Conservation (phyloP, 1,140 invertebrate species). For the Ips typographus region DNA sequence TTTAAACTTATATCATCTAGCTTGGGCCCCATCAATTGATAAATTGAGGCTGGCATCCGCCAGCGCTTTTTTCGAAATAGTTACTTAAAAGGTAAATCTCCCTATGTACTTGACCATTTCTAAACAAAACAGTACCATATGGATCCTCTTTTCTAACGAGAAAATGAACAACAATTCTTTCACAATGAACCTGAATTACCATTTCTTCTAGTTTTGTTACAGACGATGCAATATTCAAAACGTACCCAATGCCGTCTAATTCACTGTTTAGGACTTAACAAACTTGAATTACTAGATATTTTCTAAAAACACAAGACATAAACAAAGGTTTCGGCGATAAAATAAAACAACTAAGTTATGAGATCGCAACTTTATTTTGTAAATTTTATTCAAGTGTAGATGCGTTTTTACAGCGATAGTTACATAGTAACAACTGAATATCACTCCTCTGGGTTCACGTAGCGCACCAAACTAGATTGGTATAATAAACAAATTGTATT, state of each 20-base stretch:
- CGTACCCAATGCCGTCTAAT: background rate
- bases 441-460: constrained; percentile 16
- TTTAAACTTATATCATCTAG: constrained; percentile 6
- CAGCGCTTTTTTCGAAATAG: background rate
- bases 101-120: too few species aligned
- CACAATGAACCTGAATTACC: background rate
- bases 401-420: constrained; percentile 58
- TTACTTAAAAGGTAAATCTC: too few species aligned
- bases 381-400: constrained; percentile 56
- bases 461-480: constrained; percentile 14
- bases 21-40: constrained; percentile 10
- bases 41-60: constrained; percentile 9
- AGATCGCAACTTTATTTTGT: constrained; percentile 63
- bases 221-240: too few species aligned
- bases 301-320: background rate
- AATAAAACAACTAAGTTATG: constrained; percentile 22
- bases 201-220: too few species aligned
- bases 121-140: too few species aligned
- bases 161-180: background rate
- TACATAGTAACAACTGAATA: constrained; percentile 65
- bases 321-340: background rate
- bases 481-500: background rate
- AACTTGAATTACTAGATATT: background rate
- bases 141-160: background rate
- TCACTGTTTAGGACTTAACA: background rate